Percentiles rank a stretch among this genome's conserved stretches.
Conservation (phyloP, 2,888 invertebrate species). For the Neoascia interrupta region DNA sequence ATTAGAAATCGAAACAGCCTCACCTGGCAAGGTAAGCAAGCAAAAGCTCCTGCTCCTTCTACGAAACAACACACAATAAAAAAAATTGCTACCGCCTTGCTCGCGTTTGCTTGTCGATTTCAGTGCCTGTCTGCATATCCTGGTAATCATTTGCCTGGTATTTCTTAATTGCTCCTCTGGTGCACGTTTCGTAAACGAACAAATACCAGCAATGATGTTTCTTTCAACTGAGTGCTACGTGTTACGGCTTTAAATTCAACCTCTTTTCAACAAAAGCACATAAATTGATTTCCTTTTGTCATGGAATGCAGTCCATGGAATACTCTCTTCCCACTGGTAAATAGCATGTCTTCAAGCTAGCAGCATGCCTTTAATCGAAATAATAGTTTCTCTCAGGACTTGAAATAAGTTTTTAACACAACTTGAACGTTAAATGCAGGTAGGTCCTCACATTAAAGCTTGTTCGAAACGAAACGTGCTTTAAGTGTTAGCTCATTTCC, state of each 20-base stretch:
- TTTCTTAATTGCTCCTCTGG: slow-evolving; percentile 44
- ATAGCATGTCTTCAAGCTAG: no score
- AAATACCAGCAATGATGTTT: slow-evolving; percentile 19
- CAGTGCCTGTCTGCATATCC: slow-evolving; percentile 31
- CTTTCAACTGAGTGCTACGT: slow-evolving; percentile 20
- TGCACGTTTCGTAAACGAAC: slow-evolving; percentile 46
- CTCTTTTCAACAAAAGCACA: background rate
- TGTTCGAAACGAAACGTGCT: no score
- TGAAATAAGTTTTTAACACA: no score
- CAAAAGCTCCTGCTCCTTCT: background rate
- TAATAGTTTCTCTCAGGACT: no score
- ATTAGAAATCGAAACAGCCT: slow-evolving; percentile 58
- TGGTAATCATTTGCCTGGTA: slow-evolving; percentile 27
- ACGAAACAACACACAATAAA: background rate
- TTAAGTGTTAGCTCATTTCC: no score
- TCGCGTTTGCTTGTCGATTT: slow-evolving; percentile 32
- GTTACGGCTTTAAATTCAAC: slow-evolving; percentile 13
- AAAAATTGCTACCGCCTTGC: background rate
- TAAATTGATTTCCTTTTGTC: no score
- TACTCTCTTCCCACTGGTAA: no score
- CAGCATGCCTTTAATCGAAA: no score
- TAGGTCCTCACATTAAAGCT: no score
- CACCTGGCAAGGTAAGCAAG: slow-evolving; percentile 6
- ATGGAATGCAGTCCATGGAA: no score
- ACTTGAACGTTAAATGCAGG: no score